Base-by-base conservation (phyloP, 2,113 vertebrate species). In the Nannospalax galili region DNA sequence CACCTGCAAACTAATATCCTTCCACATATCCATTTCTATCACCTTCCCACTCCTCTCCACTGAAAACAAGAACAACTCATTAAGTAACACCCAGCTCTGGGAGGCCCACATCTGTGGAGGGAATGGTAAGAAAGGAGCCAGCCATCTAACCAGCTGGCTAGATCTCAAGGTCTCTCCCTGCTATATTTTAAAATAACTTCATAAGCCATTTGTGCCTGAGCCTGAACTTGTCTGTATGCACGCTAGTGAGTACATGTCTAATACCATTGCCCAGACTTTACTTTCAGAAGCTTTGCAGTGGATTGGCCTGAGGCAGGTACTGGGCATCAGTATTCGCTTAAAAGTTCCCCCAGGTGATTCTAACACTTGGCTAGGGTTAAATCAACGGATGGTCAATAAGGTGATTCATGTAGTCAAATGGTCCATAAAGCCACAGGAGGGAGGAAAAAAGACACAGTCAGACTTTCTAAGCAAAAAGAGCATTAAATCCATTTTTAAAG, bases 401-500 rank as follows among this genome's bases (percentile, higher is more conserved):
- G 45, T 80, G 32, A 89, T 0, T 62, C 82, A 90, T 7, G 5
- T 32, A 69, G 84, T 37, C 32, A 37, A 75, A 32, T 4, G 62
- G 69, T 52, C 74, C 52, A 8, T 65, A 35, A 24, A 40, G 1
- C 4, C 85, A 82, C 73, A 52, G 58, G 26, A 82, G 56, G 28
- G n/a, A 74, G 45, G 5, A 20, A 64, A 67, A 88, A 56, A 19
- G 37, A 28, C 88, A 96, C 42, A 79, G 91, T 72, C 20, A 90
- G 70, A 96, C 93, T 84, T 95, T 89, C 86, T 19, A 91, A 77
- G 0, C 0, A 52, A 81, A 95, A 95, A 97, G 74, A 74, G 94
- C 69, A 96, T 72, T 72, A 97, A 84, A 97, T 97, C 86, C 67
- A 92, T 89, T 94, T 58, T 70, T 15, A 82, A 87, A 93, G 95